phyloP scores from a whole-genome alignment of 2,113 vertebrate species.

The Paratilapia polleni region DNA sequence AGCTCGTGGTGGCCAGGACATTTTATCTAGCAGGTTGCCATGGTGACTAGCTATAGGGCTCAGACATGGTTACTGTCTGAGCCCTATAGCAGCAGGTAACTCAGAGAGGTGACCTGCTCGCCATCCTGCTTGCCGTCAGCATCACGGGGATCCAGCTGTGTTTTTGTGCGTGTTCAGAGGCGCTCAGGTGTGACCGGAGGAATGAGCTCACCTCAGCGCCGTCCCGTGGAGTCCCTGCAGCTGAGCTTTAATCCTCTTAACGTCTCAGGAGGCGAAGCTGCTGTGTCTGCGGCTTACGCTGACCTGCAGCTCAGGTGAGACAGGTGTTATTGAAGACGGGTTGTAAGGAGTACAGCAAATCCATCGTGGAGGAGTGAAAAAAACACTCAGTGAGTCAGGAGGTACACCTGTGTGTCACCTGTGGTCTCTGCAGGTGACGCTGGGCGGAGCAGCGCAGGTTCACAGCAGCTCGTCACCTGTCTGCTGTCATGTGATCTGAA shows the following conservation, averaged over 20 bases:
- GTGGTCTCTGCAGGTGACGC: too few species aligned
- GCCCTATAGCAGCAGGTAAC: not conserved
- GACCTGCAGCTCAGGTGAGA: not conserved
- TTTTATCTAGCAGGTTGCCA: too few species aligned
- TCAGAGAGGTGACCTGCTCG: fast-evolving
- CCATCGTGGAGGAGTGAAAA: too few species aligned
- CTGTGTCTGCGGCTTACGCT: too few species aligned
- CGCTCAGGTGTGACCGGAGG: not conserved
- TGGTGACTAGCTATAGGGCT: too few species aligned
- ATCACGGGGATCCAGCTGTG: not conserved
- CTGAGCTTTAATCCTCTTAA: not conserved
- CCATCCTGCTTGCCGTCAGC: not conserved
- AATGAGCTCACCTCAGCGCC: not conserved
- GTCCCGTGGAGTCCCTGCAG: not conserved
- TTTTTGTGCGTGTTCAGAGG: not conserved
- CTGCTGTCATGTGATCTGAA: too few species aligned
- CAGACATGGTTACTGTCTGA: not conserved
- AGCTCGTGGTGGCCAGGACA: not conserved
- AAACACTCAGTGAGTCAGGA: too few species aligned
- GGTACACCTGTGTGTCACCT: too few species aligned
- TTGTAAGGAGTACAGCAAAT: too few species aligned
- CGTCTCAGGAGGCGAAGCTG: not conserved
- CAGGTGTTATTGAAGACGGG: too few species aligned
- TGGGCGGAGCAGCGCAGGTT: too few species aligned
- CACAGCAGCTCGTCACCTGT: too few species aligned